Evolutionary conservation across 2,113 vertebrate genomes (phyloP), one percentile per base, ranked within the genome.

Genomic region (Morone chrysops): DNA sequence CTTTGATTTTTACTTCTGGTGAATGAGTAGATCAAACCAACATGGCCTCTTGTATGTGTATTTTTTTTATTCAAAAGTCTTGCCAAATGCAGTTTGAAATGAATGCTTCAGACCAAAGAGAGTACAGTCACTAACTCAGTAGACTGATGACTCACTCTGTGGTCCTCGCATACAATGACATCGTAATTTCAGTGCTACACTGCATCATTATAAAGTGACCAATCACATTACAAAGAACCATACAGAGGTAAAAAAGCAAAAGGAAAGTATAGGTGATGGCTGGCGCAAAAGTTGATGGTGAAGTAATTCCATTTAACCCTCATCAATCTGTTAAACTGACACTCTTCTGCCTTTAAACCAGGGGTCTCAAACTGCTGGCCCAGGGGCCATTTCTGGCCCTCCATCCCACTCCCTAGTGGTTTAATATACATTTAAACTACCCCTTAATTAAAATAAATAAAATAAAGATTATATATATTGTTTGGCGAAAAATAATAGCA

Each of bases 211-310:
- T 65, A 25, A 68, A 51, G 56, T 68, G 75, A 71, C 45, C 68
- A 82, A 43, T 74, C 63, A 54, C 43, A 76, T 63, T 48, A 60
- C 31, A 79, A 53, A 75, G 47, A 72, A 45, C 9, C 40, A 17
- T 40, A 5, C 43, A 20, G 25, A n/a, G 17, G 12, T 4, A 50
- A 47, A 70, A 53, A 60, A 36, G 16, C 12, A 61, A 14, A 20
- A 38, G 18, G 14, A 40, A 67, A 40, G 4, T 16, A 0, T 57
- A 85, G 75, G 17, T 68, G 70, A 41, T 13, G 70, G 47, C 50
- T 79, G 76, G 50, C 40, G 68, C 51, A 22, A 70, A 83, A 50
- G 14, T 50, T 50, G 25, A 25, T 25, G 25, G 25, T 25, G 25
- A 25, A 25, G 25, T 25, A 25, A 25, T 25, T 25, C 25, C 25